Evolutionary conservation across 2,797 vertebrate species (phyloP), one percentile per base, ranked within the genome.

Genomic region (Chelon labrosus): DNA sequence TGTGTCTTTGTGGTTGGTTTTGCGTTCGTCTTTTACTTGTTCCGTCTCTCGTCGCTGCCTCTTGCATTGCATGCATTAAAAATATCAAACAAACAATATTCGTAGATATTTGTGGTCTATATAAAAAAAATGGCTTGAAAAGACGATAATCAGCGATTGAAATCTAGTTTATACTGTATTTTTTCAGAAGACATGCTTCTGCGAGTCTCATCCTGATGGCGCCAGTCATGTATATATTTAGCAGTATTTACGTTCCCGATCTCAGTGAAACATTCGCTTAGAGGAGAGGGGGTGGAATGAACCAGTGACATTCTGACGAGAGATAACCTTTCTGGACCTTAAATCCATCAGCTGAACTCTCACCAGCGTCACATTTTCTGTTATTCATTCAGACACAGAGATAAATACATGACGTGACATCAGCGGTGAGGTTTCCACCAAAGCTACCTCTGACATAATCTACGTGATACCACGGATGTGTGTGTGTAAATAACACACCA

Each of bases 271-370:
- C 3, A 31, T 20, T 49, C 16, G 52, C 57, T 19, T 19, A 53
- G 51, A 62, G 47, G 44, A 68, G 54, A 55, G 46, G 50, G 10
- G 17, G 41, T 2, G 65, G 3, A 49, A 56, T 59, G 70, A 63
- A 65, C 37, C 27, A 25, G 22, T 27, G 54, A 73, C 75, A 49
- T 7, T 1, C 16, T 46, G 49, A 61, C 16, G 20, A 59, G 51
- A 74, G 55, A 77, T 71, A 72, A 80, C 52, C 59, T 60, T 65
- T 25, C 51, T 38, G 42, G 51, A 61, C 68, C 65, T 52, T 22
- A 56, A 73, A 75, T 80, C 72, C 61, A 67, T 83, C 70, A 62
- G 42, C 66, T 39, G 31, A 72, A 61, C 50, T 31, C 3, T 66
- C 54, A 41, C 49, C 44, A 19, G 10, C 17, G 22, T 20, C 50